phyloP scores from a whole-genome alignment of 2,888 invertebrate genomes.

The Subacronicta megacephala region DNA sequence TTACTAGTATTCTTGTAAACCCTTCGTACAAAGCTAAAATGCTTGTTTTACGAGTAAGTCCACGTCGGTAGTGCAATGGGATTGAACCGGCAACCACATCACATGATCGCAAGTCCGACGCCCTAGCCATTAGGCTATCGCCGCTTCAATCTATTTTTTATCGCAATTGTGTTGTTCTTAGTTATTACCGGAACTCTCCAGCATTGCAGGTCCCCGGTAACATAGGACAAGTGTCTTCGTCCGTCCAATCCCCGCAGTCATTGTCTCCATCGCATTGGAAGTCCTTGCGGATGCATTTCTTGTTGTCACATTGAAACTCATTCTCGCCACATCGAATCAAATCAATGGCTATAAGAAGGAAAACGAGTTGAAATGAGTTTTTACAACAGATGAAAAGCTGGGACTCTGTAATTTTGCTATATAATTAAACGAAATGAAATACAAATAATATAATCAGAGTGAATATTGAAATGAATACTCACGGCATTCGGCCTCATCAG shows the following conservation, averaged over 20 bases:
- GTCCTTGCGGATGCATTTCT: conserved; percentile 92
- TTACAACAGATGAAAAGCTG: too few species aligned
- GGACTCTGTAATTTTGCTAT: too few species aligned
- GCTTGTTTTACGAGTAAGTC: too few species aligned
- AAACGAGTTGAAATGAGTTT: too few species aligned
- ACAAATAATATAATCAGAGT: not conserved
- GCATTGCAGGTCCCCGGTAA: conserved; percentile 91
- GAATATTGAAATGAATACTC: conserved; percentile 62
- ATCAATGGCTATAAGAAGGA: conserved; percentile 72
- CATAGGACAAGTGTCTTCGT: conserved; percentile 94
- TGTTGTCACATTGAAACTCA: conserved; percentile 93
- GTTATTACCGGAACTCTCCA: conserved; percentile 92
- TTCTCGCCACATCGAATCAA: conserved; percentile 92
- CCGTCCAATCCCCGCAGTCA: conserved; percentile 96
- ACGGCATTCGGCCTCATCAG: conserved; percentile 93
- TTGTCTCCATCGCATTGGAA: conserved; percentile 96
- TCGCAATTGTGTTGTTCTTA: too few species aligned
- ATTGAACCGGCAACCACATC: too few species aligned
- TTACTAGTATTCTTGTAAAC: too few species aligned
- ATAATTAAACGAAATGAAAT: too few species aligned
- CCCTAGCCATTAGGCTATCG: too few species aligned
- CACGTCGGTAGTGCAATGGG: too few species aligned
- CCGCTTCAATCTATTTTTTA: not conserved
- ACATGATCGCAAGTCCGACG: too few species aligned
- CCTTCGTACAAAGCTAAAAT: too few species aligned